phyloP scores from a whole-genome alignment of 2,888 invertebrate species.

The Chrysolina haemoptera region DNA sequence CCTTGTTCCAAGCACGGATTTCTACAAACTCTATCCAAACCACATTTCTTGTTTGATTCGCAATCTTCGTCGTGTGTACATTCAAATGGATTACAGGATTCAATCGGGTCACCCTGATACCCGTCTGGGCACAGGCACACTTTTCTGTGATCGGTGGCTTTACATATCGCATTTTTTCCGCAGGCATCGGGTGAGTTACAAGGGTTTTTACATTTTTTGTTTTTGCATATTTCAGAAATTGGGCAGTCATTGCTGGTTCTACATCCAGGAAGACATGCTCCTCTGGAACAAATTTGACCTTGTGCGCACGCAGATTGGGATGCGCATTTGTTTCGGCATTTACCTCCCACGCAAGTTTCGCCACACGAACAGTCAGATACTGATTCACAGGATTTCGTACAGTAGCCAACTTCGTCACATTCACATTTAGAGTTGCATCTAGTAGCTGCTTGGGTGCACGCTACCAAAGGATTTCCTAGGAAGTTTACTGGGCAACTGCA shows the following conservation, averaged over 20 bases:
- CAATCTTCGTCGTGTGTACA: slow-evolving; percentile 85
- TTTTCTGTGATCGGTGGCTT: slow-evolving; percentile 84
- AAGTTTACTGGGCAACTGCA: slow-evolving; percentile 89
- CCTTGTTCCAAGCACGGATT: slow-evolving; percentile 86
- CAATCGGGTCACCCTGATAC: slow-evolving; percentile 85
- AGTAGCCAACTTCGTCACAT: slow-evolving; percentile 84
- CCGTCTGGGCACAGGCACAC: slow-evolving; percentile 92
- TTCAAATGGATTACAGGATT: slow-evolving; percentile 83
- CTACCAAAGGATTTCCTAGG: slow-evolving; percentile 85
- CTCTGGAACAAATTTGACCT: slow-evolving; percentile 83
- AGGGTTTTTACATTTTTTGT: slow-evolving; percentile 80
- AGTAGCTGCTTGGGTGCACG: slow-evolving; percentile 81
- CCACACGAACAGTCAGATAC: slow-evolving; percentile 85
- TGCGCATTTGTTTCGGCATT: slow-evolving; percentile 83
- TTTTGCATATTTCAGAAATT: slow-evolving; percentile 81
- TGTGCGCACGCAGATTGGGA: slow-evolving; percentile 78
- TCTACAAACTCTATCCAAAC: slow-evolving; percentile 79
- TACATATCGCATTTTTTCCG: slow-evolving; percentile 86
- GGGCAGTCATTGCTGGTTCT: slow-evolving; percentile 85
- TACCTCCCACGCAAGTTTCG: slow-evolving; percentile 81
- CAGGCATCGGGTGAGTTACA: slow-evolving; percentile 80
- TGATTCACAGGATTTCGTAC: slow-evolving; percentile 78
- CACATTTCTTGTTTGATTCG: slow-evolving; percentile 83
- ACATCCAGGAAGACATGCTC: slow-evolving; percentile 86
- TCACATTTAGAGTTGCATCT: slow-evolving; percentile 85